Percentiles rank a stretch among this genome's conserved stretches.
Evolutionary conservation across 1,140 invertebrate species (phyloP).

Genomic region (Antheraea mylitta): DNA sequence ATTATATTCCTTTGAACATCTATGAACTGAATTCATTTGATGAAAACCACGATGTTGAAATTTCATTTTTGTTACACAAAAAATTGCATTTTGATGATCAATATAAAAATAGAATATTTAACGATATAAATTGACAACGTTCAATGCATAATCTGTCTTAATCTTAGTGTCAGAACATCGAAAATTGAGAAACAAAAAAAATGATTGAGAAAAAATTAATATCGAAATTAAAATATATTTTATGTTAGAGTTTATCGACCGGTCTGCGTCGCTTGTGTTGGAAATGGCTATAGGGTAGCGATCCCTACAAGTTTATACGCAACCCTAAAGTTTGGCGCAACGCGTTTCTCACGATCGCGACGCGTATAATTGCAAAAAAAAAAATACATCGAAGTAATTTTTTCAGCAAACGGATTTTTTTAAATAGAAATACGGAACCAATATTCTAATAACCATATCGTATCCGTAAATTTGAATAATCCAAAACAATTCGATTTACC

Average conservation of each 20-base stretch:
- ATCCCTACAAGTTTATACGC: slow-evolving; percentile 45
- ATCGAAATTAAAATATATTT: background rate
- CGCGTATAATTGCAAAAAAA: background rate
- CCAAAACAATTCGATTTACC: background rate
- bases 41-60: no score
- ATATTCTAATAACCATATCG: background rate
- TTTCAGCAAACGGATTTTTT: background rate
- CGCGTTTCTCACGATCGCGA: background rate
- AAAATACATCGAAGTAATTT: background rate
- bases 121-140: no score
- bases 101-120: no score
- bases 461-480: background rate
- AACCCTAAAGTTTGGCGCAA: background rate
- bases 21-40: no score
- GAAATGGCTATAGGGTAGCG: slow-evolving; percentile 51
- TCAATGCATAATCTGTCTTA: background rate
- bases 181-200: background rate
- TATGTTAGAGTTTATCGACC: slow-evolving; percentile 40
- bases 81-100: no score
- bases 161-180: background rate
- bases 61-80: no score
- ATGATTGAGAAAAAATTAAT: background rate
- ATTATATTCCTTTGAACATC: no score
- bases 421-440: background rate
- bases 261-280: slow-evolving; percentile 26